A percentile compares a stretch with the other conserved stretches of the same genome.
phyloP scores from a whole-genome alignment of 35 echinoderm and acorn worm species.

The Stichopus chloronotus region DNA sequence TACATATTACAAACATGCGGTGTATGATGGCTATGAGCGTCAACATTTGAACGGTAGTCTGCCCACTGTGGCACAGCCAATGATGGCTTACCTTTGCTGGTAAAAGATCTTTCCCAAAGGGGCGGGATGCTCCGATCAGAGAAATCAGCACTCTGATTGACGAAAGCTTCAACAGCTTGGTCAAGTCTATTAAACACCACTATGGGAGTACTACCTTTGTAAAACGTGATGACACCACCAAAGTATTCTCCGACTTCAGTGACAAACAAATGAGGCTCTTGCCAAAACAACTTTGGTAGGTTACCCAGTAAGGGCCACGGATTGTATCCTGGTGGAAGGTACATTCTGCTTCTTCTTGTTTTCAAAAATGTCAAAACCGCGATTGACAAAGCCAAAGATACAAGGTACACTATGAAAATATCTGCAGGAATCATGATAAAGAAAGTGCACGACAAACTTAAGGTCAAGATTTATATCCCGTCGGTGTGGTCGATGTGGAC shows the following conservation, averaged over 20 bases:
- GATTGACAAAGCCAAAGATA: background rate
- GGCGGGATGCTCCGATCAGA: slow-evolving; percentile 22
- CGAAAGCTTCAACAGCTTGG: slow-evolving; percentile 1
- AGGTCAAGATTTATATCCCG: too few species aligned
- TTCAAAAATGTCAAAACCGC: background rate
- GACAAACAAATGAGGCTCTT: slow-evolving; percentile 26
- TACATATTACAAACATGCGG: too few species aligned
- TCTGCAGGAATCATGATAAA: background rate
- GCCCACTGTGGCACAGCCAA: too few species aligned
- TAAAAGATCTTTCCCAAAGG: background rate
- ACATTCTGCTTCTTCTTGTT: background rate
- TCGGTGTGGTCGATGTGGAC: too few species aligned
- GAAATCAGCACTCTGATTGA: background rate
- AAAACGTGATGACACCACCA: background rate
- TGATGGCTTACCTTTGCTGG: background rate
- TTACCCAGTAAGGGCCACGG: slow-evolving; percentile 34
- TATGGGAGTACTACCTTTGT: background rate
- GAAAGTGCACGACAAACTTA: too few species aligned
- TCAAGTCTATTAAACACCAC: slow-evolving; percentile 22
- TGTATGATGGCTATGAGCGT: too few species aligned
- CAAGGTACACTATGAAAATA: background rate
- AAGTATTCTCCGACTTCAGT: slow-evolving; percentile 7
- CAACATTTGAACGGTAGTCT: too few species aligned
- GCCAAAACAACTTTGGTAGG: background rate
- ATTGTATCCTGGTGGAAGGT: slow-evolving; percentile 17